Percentiles rank a stretch among this genome's conserved stretches.
These are phyloP conservation scores for Entomobrya multifasciata DNA, from an alignment of 2,888 invertebrate genomes.

Conservation along the genomic window DNA sequence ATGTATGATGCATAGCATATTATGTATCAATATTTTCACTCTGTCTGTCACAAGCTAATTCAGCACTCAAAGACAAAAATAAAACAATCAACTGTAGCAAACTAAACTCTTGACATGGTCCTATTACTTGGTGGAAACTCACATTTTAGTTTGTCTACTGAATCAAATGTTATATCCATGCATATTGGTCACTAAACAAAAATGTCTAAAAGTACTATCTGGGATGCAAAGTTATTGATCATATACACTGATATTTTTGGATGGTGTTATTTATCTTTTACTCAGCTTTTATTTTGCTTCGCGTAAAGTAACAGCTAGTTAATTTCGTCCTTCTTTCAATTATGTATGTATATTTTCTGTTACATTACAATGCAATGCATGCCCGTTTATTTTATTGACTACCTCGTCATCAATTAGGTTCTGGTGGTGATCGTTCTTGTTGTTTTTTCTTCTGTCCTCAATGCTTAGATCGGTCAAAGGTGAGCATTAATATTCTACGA, in stretches of 20 bases:
- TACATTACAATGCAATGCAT: neutral
- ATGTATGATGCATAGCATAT: neutral
- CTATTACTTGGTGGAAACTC: no score
- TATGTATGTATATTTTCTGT: neutral
- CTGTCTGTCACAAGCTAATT: neutral
- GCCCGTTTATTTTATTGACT: neutral
- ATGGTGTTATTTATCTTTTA: no score
- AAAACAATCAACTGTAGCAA: no score
- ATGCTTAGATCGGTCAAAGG: slow-evolving; percentile 80
- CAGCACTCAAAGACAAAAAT: neutral
- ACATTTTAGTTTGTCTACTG: no score
- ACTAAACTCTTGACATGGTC: no score
- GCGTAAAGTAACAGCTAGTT: neutral
- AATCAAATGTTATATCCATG: no score
- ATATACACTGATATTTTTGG: no score
- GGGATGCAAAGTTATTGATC: no score
- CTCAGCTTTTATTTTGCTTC: neutral
- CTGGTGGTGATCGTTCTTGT: slow-evolving; percentile 71
- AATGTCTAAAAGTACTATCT: no score
- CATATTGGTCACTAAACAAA: no score
- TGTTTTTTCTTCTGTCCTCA: slow-evolving; percentile 73
- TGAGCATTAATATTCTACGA: slow-evolving; percentile 80
- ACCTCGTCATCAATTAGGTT: slow-evolving; percentile 48
- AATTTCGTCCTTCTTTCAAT: neutral
- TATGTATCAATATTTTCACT: neutral